Evolutionary conservation across 2,888 invertebrate species (phyloP).

Genomic region (Eustalomyia histrio): DNA sequence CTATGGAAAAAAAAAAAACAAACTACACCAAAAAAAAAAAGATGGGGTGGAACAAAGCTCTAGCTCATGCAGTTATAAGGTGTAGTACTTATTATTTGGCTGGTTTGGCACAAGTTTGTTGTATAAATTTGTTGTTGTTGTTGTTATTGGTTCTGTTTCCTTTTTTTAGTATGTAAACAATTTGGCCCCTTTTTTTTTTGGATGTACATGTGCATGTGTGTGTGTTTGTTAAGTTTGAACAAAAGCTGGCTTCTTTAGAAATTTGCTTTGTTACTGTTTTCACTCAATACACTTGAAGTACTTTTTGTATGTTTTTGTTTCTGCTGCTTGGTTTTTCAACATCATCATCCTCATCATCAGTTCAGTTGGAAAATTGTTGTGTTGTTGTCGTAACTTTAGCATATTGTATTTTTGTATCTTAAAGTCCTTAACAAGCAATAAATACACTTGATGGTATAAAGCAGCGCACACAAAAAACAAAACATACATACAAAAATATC

Average conservation of each 20-base stretch:
- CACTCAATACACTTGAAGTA: constrained; percentile 53
- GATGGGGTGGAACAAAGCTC: constrained; percentile 23
- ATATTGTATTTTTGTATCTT: constrained; percentile 61
- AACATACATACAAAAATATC: constrained; percentile 35
- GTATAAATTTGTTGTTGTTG: too few relatives aligned
- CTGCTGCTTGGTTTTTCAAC: constrained; percentile 35
- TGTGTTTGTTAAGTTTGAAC: constrained; percentile 26
- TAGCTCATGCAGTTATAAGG: constrained; percentile 2
- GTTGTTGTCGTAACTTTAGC: constrained; percentile 62
- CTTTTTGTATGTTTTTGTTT: constrained; percentile 24
- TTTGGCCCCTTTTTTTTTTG: constrained; percentile 54
- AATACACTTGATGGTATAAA: constrained; percentile 62
- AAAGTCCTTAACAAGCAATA: constrained; percentile 66
- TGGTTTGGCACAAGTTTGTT: constrained; percentile 49
- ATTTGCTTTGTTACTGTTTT: constrained; percentile 57
- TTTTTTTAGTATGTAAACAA: constrained; percentile 57
- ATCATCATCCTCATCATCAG: constrained; percentile 56
- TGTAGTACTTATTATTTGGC: constrained; percentile 43
- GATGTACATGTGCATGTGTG: constrained; percentile 10
- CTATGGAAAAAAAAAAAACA: too few relatives aligned
- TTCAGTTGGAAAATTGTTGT: constrained; percentile 63
- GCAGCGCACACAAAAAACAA: constrained; percentile 30
- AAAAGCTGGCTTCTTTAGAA: constrained; percentile 57
- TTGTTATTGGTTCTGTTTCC: constrained; percentile 48
- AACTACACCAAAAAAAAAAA: neutral